phyloP scores from a whole-genome alignment of 1,140 invertebrate species.

The Nasonia longicornis region DNA sequence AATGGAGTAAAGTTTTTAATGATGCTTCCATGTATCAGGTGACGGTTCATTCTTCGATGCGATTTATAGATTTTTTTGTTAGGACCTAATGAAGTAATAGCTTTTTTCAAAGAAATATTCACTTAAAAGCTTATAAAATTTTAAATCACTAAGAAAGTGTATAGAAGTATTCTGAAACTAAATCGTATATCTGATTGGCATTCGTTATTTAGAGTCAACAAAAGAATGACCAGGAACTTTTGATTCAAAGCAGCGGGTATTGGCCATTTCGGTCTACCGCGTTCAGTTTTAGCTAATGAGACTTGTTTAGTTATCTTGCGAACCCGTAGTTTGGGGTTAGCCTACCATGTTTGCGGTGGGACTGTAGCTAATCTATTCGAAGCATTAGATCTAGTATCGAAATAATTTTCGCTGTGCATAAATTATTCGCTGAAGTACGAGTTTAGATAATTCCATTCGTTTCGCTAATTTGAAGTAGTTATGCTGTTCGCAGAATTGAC shows the following conservation, averaged over 20 bases:
- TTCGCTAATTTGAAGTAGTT: not conserved
- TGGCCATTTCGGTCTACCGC: not conserved
- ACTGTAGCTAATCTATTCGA: constrained; percentile 4
- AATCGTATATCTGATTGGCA: too few species aligned
- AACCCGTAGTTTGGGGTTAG: constrained; percentile 19
- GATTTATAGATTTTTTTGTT: too few species aligned
- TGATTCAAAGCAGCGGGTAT: not conserved
- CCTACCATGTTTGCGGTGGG: not conserved
- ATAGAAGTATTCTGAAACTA: too few species aligned
- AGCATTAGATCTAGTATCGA: not conserved
- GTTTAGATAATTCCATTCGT: not conserved
- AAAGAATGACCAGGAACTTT: too few species aligned
- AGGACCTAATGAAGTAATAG: too few species aligned
- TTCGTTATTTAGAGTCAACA: not conserved
- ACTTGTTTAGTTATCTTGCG: constrained; percentile 11
- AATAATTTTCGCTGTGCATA: not conserved
- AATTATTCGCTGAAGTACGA: not conserved
- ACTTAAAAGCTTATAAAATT: too few species aligned
- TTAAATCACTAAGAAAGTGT: too few species aligned
- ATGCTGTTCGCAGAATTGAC: too few species aligned
- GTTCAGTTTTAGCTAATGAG: constrained; percentile 25
- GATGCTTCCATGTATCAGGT: not conserved
- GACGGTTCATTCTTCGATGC: not conserved
- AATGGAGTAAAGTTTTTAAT: not conserved
- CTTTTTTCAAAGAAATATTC: too few species aligned